These are phyloP conservation scores for Sardina pilchardus DNA, from an alignment of 2,113 vertebrate species.

Conservation along the genomic window DNA sequence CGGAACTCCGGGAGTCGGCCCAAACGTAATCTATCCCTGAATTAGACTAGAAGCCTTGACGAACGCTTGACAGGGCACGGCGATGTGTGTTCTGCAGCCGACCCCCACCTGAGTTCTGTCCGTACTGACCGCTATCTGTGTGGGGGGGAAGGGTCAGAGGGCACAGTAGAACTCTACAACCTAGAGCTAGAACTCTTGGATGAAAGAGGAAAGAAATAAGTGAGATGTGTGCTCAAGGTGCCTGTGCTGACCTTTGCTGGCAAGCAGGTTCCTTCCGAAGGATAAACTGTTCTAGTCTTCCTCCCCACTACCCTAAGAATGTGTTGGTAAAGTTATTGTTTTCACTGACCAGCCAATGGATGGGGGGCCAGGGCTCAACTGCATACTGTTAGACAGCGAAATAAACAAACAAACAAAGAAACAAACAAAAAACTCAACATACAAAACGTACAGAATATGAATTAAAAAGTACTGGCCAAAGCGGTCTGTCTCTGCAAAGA, in stretches of 20 bases:
- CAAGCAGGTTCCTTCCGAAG: not conserved
- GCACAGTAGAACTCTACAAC: not conserved
- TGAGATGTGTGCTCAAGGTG: not conserved
- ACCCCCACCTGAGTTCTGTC: conserved; percentile 14
- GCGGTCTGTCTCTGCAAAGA: conserved; percentile 30
- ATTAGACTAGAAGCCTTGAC: not conserved
- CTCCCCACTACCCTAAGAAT: not conserved
- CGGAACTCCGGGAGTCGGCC: conserved; percentile 50
- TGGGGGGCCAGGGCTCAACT: not conserved
- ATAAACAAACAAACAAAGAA: conserved; percentile 1
- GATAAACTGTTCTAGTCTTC: not conserved
- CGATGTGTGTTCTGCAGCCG: not conserved
- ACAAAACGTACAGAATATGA: conserved; percentile 34
- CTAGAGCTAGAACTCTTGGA: not conserved
- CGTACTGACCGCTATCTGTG: not conserved
- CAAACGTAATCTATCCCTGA: conserved; percentile 1
- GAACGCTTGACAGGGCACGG: not conserved
- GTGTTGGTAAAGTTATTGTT: conserved; percentile 1
- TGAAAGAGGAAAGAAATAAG: not conserved
- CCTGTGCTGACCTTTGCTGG: not conserved
- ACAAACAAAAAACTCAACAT: conserved; percentile 24
- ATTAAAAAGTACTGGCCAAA: conserved; percentile 42
- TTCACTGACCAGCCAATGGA: conserved; percentile 7
- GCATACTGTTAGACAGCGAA: not conserved
- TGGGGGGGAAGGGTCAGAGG: not conserved